Conservation (phyloP, 1,140 invertebrate genomes). For the Drosophila nebulosa region DNA sequence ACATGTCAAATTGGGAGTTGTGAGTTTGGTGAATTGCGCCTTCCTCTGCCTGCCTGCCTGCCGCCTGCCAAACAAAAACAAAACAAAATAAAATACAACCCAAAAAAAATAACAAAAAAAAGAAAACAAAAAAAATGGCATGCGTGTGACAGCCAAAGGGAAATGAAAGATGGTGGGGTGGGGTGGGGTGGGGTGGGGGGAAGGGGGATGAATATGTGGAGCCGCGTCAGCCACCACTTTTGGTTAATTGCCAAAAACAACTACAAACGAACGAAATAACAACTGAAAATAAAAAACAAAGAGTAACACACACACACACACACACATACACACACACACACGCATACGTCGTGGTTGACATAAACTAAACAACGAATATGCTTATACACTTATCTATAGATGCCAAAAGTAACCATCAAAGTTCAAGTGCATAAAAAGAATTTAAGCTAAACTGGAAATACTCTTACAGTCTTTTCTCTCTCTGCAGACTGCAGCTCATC, state of each 20-base stretch:
- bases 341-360: not conserved
- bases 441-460: constrained; percentile 4
- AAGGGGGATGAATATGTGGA: not conserved
- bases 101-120: too few species aligned
- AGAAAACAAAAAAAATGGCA: constrained; percentile 4
- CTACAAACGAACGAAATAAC: constrained; percentile 22
- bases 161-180: not conserved
- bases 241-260: constrained; percentile 79
- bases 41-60: not conserved
- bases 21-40: not conserved
- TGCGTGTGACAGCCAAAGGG: constrained; percentile 38
- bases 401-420: not conserved
- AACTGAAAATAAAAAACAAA: not conserved
- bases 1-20: not conserved
- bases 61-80: constrained; percentile 14
- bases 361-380: not conserved
- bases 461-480: too few species aligned
- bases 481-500: not conserved
- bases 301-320: not conserved
- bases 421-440: constrained; percentile 6
- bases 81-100: not conserved
- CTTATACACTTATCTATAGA: not conserved
- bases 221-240: constrained; percentile 40
- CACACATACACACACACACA: not conserved
- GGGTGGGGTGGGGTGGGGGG: not conserved